phyloP scores from a whole-genome alignment of 2,888 invertebrate genomes.

The Drosophila affinis region DNA sequence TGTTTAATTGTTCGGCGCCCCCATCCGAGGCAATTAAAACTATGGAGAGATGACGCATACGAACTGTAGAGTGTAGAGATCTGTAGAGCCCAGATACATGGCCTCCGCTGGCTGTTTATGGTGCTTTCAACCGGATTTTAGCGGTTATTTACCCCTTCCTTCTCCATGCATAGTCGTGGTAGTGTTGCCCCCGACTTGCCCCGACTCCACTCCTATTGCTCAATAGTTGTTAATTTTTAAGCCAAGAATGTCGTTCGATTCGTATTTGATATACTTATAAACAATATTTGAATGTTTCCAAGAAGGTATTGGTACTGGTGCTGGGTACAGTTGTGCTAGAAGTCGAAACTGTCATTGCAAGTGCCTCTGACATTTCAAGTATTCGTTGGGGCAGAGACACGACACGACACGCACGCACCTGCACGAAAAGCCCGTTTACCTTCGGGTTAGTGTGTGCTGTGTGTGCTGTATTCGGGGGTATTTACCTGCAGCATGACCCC shows the following conservation, averaged over 20 bases:
- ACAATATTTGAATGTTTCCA: conserved; percentile 27
- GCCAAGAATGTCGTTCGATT: conserved; percentile 53
- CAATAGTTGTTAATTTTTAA: conserved; percentile 52
- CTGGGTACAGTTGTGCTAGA: conserved; percentile 61
- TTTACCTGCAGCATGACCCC: conserved; percentile 33
- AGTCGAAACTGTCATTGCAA: neutral
- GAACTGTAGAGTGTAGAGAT: neutral
- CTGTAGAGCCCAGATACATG: conserved; percentile 6
- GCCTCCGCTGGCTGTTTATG: conserved; percentile 35
- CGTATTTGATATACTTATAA: conserved; percentile 20
- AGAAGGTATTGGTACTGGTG: neutral
- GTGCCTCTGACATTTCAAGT: conserved; percentile 56
- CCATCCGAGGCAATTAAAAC: conserved; percentile 39
- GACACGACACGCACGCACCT: conserved; percentile 40
- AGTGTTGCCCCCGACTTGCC: neutral
- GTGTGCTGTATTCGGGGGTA: conserved; percentile 41
- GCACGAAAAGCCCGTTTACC: conserved; percentile 71
- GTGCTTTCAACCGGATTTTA: conserved; percentile 65
- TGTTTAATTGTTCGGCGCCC: conserved; percentile 32
- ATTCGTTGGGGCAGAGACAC: neutral
- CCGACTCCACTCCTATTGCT: neutral
- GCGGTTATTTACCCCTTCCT: conserved; percentile 25
- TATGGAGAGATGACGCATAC: conserved; percentile 41
- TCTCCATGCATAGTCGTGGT: neutral
- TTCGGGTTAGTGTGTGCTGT: conserved; percentile 49